These are phyloP conservation scores for Sericinus montela DNA, from an alignment of 2,888 invertebrate genomes.

Conservation along the genomic window DNA sequence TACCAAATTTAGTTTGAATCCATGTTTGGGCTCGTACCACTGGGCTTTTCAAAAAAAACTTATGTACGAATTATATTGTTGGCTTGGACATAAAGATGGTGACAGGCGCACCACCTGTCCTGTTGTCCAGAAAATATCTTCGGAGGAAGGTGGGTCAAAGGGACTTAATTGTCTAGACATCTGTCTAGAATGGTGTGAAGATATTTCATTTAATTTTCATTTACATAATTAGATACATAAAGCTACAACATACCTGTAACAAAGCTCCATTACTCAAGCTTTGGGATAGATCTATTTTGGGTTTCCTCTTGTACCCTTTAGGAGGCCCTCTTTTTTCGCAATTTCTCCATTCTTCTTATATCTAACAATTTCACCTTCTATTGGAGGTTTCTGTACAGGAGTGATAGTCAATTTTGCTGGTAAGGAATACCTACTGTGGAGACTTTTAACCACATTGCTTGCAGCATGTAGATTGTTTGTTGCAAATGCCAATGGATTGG, in stretches of 20 bases:
- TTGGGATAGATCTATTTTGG: slow-evolving; percentile 53
- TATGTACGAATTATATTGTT: no score
- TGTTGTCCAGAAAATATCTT: no score
- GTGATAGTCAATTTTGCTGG: slow-evolving; percentile 63
- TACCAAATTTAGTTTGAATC: no score
- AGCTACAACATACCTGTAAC: slow-evolving; percentile 41
- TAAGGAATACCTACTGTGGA: slow-evolving; percentile 56
- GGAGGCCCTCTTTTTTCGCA: slow-evolving; percentile 69
- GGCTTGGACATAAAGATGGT: no score
- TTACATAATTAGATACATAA: no score
- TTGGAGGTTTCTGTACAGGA: slow-evolving; percentile 42
- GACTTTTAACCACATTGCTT: slow-evolving; percentile 52
- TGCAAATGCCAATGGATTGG: slow-evolving; percentile 56
- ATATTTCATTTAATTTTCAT: no score
- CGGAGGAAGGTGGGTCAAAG: no score
- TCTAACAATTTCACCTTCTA: slow-evolving; percentile 52
- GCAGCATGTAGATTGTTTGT: slow-evolving; percentile 42
- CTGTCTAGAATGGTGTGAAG: no score
- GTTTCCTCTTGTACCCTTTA: slow-evolving; percentile 69
- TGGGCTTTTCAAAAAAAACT: no score
- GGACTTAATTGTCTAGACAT: no score
- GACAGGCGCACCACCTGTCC: no score
- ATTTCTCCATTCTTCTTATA: slow-evolving; percentile 72
- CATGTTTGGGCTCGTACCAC: no score
- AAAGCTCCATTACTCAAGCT: slow-evolving; percentile 48